Conservation (phyloP, 2,113 vertebrate genomes). For the Pangasianodon gigas region DNA sequence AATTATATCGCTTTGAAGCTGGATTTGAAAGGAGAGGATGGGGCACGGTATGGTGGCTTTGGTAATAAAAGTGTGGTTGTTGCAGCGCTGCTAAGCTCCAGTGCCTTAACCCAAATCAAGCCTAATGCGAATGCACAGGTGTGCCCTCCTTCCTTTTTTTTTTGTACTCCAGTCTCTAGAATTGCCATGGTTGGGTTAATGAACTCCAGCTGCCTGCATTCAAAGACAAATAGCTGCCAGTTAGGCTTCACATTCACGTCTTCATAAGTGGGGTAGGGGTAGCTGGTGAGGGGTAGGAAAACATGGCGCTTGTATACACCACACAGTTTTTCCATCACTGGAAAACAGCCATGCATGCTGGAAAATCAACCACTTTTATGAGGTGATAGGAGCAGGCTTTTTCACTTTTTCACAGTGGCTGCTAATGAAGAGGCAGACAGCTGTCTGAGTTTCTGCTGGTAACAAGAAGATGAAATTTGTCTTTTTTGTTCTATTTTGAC, state of each 20-base stretch:
- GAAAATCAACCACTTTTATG: slow-evolving; percentile 7
- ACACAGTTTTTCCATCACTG: slow-evolving; percentile 13
- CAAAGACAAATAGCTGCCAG: slow-evolving; percentile 18
- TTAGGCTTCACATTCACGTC: neutral
- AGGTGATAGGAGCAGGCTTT: neutral
- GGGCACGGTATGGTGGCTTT: slow-evolving; percentile 41
- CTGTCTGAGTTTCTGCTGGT: neutral
- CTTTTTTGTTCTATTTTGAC: neutral
- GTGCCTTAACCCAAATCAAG: slow-evolving; percentile 46
- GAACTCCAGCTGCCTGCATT: slow-evolving; percentile 48
- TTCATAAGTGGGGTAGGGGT: slow-evolving; percentile 11
- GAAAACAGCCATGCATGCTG: neutral
- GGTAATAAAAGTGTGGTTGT: slow-evolving; percentile 52
- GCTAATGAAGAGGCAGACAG: neutral
- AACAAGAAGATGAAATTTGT: neutral
- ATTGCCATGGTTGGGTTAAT: slow-evolving; percentile 32
- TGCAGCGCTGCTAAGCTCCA: slow-evolving; percentile 20
- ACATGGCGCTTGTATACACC: slow-evolving; percentile 8
- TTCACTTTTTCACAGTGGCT: neutral
- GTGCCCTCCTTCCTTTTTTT: slow-evolving; percentile 44
- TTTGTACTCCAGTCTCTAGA: neutral
- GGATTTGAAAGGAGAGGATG: slow-evolving; percentile 36
- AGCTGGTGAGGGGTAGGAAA: slow-evolving; percentile 12
- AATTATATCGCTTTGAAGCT: slow-evolving; percentile 60
- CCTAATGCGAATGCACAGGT: slow-evolving; percentile 37